Evolutionary conservation across 2,888 invertebrate genomes (phyloP), one percentile per base, ranked within the genome.

Genomic region (Acanthococcus lagerstroemiae): DNA sequence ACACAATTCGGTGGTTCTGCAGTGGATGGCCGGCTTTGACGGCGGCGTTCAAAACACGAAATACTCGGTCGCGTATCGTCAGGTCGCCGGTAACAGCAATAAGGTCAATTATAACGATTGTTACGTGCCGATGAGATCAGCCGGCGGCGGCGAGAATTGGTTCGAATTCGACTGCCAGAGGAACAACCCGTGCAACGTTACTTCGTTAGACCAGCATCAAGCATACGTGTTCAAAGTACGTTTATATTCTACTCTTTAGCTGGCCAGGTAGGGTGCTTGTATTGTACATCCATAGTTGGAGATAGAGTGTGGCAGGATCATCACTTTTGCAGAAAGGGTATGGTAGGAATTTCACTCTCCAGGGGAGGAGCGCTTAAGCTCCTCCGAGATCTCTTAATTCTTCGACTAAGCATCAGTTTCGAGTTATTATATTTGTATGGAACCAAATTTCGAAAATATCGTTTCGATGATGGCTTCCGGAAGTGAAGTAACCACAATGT

Each of bases 1-100:
- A 0, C 86, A 87, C 15, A 87, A 86, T 66, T 88, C 82, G 73
- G 88, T 92, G 0, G 85, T 88, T 0, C 78, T 94, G 21, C 82
- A 83, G 67, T 94, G 93, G 93, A 88, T 89, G 73, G 84, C 90
- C 0, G 93, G 93, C 0, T 95, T 94, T 75, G 90, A 94, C 75
- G 94, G 94, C 0, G 94, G 94, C 0, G 77, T 91, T 65, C 83
- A 84, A 55, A 89, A 86, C 72, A 93, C 92, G 0, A 91, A 90
- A 74, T 91, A 89, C 77, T 89, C 89, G 73, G 87, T 91, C n/a
- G 83, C 85, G 30, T 91, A 89, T 75, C 83, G 85, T 52, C 83
- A 87, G 26, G 83, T 86, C 0, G 80, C 83, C 0, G 76, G 77
- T 83, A 70, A 80, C 80, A 69, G 76, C 82, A 58, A 81, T 82